A percentile compares a stretch with the other conserved stretches of the same genome.
phyloP scores from a whole-genome alignment of 2,797 vertebrate species.

The Bradypus variegatus region DNA sequence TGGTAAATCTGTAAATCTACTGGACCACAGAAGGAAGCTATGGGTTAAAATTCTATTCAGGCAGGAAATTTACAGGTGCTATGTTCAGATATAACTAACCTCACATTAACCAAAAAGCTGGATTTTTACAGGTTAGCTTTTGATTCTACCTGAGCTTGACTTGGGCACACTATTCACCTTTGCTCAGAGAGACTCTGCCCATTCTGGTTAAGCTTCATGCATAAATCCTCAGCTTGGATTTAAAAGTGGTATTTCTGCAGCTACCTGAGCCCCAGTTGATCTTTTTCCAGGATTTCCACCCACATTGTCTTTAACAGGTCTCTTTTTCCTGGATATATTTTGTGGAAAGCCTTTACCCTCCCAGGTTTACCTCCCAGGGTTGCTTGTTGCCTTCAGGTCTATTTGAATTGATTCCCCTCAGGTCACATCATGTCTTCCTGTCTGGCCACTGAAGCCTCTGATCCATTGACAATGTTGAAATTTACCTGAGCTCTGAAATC shows the following conservation, averaged over 20 bases:
- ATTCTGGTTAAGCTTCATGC: neutral
- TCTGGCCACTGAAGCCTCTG: neutral
- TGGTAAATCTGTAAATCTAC: neutral
- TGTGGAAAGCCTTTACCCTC: neutral
- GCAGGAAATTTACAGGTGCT: neutral
- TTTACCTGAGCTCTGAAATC: neutral
- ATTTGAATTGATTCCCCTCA: neutral
- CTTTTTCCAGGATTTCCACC: neutral
- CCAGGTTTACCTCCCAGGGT: neutral
- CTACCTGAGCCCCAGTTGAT: neutral
- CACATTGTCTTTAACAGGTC: neutral
- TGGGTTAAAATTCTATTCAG: neutral
- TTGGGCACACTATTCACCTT: neutral
- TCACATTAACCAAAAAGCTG: neutral
- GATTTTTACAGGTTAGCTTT: neutral
- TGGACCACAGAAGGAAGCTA: neutral
- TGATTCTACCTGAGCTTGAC: neutral
- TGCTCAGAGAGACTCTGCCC: neutral
- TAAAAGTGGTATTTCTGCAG: constrained; percentile 15
- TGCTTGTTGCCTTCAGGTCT: neutral
- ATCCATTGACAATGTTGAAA: neutral
- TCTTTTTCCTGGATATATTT: neutral
- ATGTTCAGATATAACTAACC: neutral
- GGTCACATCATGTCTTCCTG: neutral
- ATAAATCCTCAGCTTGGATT: neutral